These are phyloP conservation scores for Drosophila littoralis DNA, from an alignment of 1,140 invertebrate genomes.

Conservation along the genomic window DNA sequence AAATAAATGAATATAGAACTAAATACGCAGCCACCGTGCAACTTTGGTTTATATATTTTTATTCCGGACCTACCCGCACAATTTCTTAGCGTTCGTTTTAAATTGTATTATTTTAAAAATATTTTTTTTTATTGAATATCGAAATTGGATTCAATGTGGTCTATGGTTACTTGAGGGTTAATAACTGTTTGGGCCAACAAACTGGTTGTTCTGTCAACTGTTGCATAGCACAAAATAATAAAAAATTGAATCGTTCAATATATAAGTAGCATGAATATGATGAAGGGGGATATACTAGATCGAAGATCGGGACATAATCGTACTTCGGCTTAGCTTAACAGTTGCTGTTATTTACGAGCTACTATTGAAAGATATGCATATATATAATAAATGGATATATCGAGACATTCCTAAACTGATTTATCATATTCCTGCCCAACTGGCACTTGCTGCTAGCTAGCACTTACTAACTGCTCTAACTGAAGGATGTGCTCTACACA, in stretches of 20 bases:
- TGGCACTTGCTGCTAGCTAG: slow-evolving; percentile 10
- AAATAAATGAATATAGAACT: slow-evolving; percentile 32
- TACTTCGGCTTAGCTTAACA: slow-evolving; percentile 33
- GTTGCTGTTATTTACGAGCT: slow-evolving; percentile 49
- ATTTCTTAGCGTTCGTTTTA: slow-evolving; percentile 28
- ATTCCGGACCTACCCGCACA: slow-evolving; percentile 67
- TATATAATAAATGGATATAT: background rate
- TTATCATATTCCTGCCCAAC: background rate
- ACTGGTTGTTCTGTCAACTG: slow-evolving; percentile 79
- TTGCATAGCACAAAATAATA: slow-evolving; percentile 63
- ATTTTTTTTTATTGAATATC: slow-evolving; percentile 36
- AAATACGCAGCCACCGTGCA: slow-evolving; percentile 83
- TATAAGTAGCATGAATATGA: slow-evolving; percentile 46
- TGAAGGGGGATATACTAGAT: slow-evolving; percentile 20
- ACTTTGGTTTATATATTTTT: slow-evolving; percentile 44
- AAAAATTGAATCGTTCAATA: slow-evolving; percentile 50
- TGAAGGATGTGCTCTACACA: slow-evolving; percentile 21
- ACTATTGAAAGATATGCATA: slow-evolving; percentile 8
- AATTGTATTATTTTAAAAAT: slow-evolving; percentile 51
- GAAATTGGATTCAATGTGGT: slow-evolving; percentile 24
- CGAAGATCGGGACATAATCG: slow-evolving; percentile 7
- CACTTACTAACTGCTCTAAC: slow-evolving; percentile 19
- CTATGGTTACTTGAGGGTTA: slow-evolving; percentile 60
- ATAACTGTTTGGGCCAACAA: slow-evolving; percentile 65
- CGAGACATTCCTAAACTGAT: slow-evolving; percentile 24